Percentiles rank a stretch among this genome's conserved stretches.
Evolutionary conservation across 35 echinoderm and acorn worm species (phyloP).

Genomic region (Anneissia japonica): DNA sequence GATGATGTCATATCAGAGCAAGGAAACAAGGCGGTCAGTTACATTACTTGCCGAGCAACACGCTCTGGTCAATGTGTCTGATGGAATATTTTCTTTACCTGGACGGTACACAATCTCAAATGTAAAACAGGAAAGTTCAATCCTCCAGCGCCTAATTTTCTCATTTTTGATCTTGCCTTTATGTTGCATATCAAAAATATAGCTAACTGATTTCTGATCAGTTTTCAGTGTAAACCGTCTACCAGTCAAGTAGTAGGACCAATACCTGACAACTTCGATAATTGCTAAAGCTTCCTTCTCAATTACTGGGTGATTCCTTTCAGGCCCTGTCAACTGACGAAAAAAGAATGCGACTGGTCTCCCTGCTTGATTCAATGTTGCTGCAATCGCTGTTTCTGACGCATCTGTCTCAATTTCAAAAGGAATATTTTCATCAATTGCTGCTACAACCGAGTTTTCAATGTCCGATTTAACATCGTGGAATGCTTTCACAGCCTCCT

Average conservation of each 20-base stretch:
- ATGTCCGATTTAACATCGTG: slow-evolving; percentile 22
- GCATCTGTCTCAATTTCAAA: slow-evolving; percentile 39
- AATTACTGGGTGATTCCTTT: slow-evolving; percentile 35
- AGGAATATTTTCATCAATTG: slow-evolving; percentile 29
- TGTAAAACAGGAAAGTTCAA: slow-evolving; percentile 14
- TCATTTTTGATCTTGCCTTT: slow-evolving; percentile 27
- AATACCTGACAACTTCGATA: slow-evolving; percentile 22
- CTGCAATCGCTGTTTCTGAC: slow-evolving; percentile 28
- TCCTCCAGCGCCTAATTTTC: slow-evolving; percentile 23
- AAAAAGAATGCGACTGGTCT: slow-evolving; percentile 30
- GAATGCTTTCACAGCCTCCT: slow-evolving; percentile 30
- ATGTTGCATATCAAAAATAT: slow-evolving; percentile 19
- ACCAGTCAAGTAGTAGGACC: slow-evolving; percentile 24
- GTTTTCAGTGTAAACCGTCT: slow-evolving; percentile 27
- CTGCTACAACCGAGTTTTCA: slow-evolving; percentile 1
- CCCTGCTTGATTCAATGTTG: slow-evolving; percentile 18
- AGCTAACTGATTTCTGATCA: slow-evolving; percentile 18
- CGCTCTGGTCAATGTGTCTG: slow-evolving; percentile 10
- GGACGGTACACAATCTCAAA: slow-evolving; percentile 19
- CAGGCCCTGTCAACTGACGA: not conserved
- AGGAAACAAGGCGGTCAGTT: too few species aligned
- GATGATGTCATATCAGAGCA: slow-evolving; percentile 36
- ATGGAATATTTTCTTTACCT: not conserved
- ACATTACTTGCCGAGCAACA: too few species aligned
- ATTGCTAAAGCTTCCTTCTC: slow-evolving; percentile 29